A percentile compares a stretch with the other conserved stretches of the same genome.
phyloP scores from a whole-genome alignment of 1,140 invertebrate species.

The Dreissena rostriformis region DNA sequence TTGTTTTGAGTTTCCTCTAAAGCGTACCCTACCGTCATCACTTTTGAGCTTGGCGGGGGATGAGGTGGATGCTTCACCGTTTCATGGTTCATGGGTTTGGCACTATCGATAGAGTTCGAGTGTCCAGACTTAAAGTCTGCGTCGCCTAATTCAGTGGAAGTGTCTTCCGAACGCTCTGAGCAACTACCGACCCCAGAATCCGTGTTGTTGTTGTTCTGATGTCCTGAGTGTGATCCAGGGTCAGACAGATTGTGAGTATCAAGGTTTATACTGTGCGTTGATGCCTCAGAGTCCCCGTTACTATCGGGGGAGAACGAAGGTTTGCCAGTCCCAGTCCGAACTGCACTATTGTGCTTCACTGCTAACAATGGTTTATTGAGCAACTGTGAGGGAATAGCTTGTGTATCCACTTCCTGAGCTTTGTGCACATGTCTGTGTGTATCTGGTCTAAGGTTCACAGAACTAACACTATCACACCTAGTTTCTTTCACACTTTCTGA shows the following conservation, averaged over 20 bases:
- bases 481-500: slow-evolving; percentile 8
- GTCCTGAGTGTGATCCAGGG: slow-evolving; percentile 62
- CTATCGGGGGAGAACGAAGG: slow-evolving; percentile 50
- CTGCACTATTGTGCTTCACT: slow-evolving; percentile 50
- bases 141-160: slow-evolving; percentile 76
- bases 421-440: not conserved
- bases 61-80: slow-evolving; percentile 34
- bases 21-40: slow-evolving; percentile 72
- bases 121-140: slow-evolving; percentile 69
- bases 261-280: slow-evolving; percentile 70
- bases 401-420: slow-evolving; percentile 53
- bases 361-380: slow-evolving; percentile 66
- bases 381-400: slow-evolving; percentile 61
- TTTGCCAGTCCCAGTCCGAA: slow-evolving; percentile 1
- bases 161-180: slow-evolving; percentile 76
- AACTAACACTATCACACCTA: slow-evolving; percentile 42
- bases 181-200: slow-evolving; percentile 77
- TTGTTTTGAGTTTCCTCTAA: slow-evolving; percentile 55
- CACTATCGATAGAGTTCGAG: slow-evolving; percentile 49
- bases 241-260: slow-evolving; percentile 66
- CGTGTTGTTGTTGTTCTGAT: slow-evolving; percentile 64
- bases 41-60: slow-evolving; percentile 49
- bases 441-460: slow-evolving; percentile 6
- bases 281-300: slow-evolving; percentile 68
- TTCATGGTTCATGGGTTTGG: slow-evolving; percentile 54